These are phyloP conservation scores for Lepidurus couesii DNA, from an alignment of 1,140 invertebrate species.

Conservation along the genomic window DNA sequence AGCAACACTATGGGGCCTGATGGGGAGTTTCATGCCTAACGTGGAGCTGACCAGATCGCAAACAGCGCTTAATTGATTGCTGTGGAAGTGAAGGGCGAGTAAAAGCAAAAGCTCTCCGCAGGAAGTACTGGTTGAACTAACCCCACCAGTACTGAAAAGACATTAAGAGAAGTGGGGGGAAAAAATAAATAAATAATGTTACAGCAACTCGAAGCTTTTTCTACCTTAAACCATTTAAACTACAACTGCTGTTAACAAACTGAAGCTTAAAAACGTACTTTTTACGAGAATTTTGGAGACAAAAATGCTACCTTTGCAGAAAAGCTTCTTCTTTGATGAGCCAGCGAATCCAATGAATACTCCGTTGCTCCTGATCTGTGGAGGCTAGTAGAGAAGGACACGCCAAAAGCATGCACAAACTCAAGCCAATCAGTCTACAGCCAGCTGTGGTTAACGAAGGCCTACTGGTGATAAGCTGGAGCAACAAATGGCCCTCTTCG, in stretches of 20 bases:
- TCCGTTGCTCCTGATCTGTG: slow-evolving; percentile 74
- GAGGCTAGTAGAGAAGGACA: slow-evolving; percentile 78
- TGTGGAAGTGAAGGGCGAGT: slow-evolving; percentile 95
- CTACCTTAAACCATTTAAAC: too few relatives aligned
- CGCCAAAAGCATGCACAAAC: slow-evolving; percentile 88
- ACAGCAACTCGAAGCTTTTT: not conserved
- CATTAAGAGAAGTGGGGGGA: not conserved
- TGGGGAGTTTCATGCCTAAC: slow-evolving; percentile 89
- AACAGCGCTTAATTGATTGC: slow-evolving; percentile 75
- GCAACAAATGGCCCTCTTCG: slow-evolving; percentile 77
- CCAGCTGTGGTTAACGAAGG: slow-evolving; percentile 84
- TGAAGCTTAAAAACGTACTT: too few relatives aligned
- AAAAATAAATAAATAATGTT: not conserved
- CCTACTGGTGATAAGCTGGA: slow-evolving; percentile 79
- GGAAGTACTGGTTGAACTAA: slow-evolving; percentile 56
- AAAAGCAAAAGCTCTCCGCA: slow-evolving; percentile 95
- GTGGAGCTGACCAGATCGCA: slow-evolving; percentile 89
- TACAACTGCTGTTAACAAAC: too few relatives aligned
- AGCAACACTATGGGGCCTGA: slow-evolving; percentile 81
- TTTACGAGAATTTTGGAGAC: slow-evolving; percentile 19
- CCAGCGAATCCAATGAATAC: slow-evolving; percentile 93
- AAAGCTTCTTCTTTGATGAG: slow-evolving; percentile 82
- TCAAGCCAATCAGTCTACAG: slow-evolving; percentile 85
- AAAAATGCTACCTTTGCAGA: slow-evolving; percentile 56
- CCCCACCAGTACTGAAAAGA: slow-evolving; percentile 59